Evolutionary conservation across 2,888 invertebrate species (phyloP).

Genomic region (Salpingus planirostris): DNA sequence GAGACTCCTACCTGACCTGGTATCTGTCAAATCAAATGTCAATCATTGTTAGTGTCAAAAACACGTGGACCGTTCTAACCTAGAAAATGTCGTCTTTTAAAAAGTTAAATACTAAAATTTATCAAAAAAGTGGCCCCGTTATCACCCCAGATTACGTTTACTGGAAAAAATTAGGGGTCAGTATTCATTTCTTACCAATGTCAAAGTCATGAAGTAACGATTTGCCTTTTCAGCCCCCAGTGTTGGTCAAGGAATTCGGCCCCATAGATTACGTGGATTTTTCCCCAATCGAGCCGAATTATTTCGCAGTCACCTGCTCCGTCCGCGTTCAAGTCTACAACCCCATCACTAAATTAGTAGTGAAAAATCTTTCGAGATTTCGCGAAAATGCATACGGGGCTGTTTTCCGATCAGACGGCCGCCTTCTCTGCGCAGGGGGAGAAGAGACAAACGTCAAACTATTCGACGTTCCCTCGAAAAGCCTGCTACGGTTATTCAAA

Average conservation of each 20-base stretch:
- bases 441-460: conserved; percentile 81
- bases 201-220: conserved; percentile 2
- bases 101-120: conserved; percentile 61
- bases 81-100: conserved; percentile 46
- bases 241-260: conserved; percentile 85
- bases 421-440: conserved; percentile 78
- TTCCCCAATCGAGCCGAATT: conserved; percentile 78
- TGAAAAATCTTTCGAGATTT: conserved; percentile 75
- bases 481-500: conserved; percentile 68
- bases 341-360: conserved; percentile 73
- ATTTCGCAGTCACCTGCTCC: conserved; percentile 89
- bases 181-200: conserved; percentile 27
- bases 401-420: conserved; percentile 71
- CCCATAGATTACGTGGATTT: conserved; percentile 88
- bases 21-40: no score
- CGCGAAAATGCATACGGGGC: conserved; percentile 80
- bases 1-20: no score
- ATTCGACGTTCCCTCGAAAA: conserved; percentile 80
- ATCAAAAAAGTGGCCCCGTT: conserved; percentile 56
- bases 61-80: conserved; percentile 5
- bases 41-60: conserved; percentile 2
- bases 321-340: conserved; percentile 81
- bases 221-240: conserved; percentile 55
- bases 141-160: conserved; percentile 72
- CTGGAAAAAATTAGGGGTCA: conserved; percentile 83